phyloP scores from a whole-genome alignment of 1,140 invertebrate species.

The Papilio dardanus region DNA sequence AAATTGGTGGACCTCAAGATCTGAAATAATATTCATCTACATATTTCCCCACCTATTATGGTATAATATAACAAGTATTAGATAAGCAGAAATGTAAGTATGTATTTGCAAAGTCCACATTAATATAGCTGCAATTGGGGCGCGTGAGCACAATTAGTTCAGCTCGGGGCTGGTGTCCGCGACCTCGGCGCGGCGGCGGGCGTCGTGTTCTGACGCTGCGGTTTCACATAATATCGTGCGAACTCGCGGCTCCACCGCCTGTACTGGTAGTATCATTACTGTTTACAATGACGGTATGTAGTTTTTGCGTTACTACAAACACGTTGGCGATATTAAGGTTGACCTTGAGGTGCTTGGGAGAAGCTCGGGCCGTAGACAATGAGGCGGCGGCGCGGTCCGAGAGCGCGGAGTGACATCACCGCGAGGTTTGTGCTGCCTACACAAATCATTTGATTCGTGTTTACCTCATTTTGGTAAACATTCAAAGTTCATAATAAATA shows the following conservation, averaged over 20 bases:
- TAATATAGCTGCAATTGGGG: not conserved
- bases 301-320: constrained; percentile 6
- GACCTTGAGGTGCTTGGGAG: not conserved
- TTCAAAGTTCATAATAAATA: not conserved
- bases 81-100: no score
- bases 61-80: not conserved
- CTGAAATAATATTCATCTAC: not conserved
- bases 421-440: not conserved
- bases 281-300: not conserved
- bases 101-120: not conserved
- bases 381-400: not conserved
- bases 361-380: constrained; percentile 4
- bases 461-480: not conserved
- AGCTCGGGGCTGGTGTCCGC: not conserved
- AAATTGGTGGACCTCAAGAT: not conserved
- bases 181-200: constrained; percentile 26
- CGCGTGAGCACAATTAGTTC: not conserved
- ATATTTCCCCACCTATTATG: not conserved
- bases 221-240: constrained; percentile 19
- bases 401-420: not conserved
- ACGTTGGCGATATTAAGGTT: not conserved
- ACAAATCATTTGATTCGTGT: not conserved
- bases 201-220: constrained; percentile 31
- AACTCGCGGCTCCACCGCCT: not conserved
- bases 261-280: not conserved